Base-by-base conservation (phyloP, 2,113 vertebrate species). In the Corythoichthys intestinalis region DNA sequence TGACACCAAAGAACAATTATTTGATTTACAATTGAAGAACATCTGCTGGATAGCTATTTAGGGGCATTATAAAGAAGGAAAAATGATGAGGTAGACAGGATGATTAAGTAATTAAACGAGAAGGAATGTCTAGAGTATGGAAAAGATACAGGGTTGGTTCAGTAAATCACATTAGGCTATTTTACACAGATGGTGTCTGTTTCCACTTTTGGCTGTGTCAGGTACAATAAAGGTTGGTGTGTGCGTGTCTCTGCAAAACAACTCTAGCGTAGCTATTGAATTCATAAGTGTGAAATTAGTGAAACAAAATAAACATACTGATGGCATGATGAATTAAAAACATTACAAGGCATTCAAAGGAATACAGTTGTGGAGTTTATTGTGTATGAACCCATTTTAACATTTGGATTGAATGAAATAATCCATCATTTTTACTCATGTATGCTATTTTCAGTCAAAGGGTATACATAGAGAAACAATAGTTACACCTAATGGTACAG, bases 11-110 rank as follows among this genome's bases (percentile, higher is more conserved):
- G 48, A 65, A 64, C 44, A 53, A 17, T 52, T 62, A 54, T 74
- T 72, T 68, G 68, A 63, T 14, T 35, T 72, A 54, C 44, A 70
- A 59, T 67, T 46, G 59, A 70, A 54, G 72, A 72, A 57, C 48
- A 67, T 63, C 65, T 67, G 67, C 17, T 53, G 39, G 64, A 64
- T 59, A 59, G 63, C 63, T 80, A 62, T 39, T 64, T 13, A 20
- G 50, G 46, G 28, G 38, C 28, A 65, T 13, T 14, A 2, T 14
- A 66, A 35, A 48, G 57, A 62, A 12, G 35, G 62, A 69, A 58
- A 75, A 63, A 62, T n/a, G 46, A 46, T 4, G 59, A 15, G 52
- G 64, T 38, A 54, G 69, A 66, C 38, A 48, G 38, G 69, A 9
- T n/a, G 37, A 63, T 34, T 34, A 34, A 62, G 58, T n/a, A 6